These are phyloP conservation scores for Erebia aethiops DNA, from an alignment of 2,888 invertebrate species.

Conservation along the genomic window DNA sequence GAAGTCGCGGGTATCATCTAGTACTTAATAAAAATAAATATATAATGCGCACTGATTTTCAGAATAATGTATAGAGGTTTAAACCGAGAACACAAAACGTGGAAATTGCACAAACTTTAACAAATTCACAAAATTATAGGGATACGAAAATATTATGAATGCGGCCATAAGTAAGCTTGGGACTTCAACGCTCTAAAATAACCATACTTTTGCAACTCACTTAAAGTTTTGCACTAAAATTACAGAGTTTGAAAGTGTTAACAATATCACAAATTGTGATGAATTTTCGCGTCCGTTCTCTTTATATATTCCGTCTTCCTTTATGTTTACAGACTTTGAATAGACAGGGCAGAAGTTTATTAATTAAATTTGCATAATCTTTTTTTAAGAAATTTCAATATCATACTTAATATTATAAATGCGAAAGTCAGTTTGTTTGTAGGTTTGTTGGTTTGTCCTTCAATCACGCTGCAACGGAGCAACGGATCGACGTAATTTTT, in stretches of 20 bases:
- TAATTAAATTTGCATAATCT: not conserved
- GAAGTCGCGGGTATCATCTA: too few relatives aligned
- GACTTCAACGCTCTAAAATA: conserved; percentile 23
- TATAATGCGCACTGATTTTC: too few relatives aligned
- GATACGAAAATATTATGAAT: not conserved
- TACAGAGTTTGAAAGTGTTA: conserved; percentile 30
- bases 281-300: conserved; percentile 19
- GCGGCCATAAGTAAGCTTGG: conserved; percentile 15
- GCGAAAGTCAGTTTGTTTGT: too few relatives aligned
- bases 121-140: not conserved
- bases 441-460: too few relatives aligned
- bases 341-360: conserved; percentile 2
- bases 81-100: not conserved
- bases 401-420: too few relatives aligned
- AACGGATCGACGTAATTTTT: too few relatives aligned
- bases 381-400: not conserved
- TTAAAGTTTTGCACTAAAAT: conserved; percentile 30
- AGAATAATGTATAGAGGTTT: too few relatives aligned
- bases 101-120: conserved; percentile 7
- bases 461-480: too few relatives aligned
- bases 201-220: conserved; percentile 16
- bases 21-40: not conserved
- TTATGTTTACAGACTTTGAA: conserved; percentile 17
- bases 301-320: conserved; percentile 16
- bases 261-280: conserved; percentile 32